phyloP scores from a whole-genome alignment of 1,140 invertebrate species.

The Lordiphosa mommai region DNA sequence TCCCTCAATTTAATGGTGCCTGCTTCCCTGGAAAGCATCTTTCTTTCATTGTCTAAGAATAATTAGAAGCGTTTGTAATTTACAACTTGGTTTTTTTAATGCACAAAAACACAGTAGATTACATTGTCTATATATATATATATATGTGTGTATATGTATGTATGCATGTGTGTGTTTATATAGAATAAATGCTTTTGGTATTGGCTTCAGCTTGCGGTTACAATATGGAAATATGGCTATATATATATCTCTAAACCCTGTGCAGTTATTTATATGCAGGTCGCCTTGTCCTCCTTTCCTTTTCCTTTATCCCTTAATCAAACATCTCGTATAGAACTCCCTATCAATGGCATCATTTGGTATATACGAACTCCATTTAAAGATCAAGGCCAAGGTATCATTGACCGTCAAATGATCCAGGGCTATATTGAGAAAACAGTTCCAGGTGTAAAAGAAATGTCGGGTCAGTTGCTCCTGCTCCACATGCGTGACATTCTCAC shows the following conservation, averaged over 20 bases:
- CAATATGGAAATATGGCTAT: constrained; percentile 25
- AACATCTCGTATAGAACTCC: constrained; percentile 72
- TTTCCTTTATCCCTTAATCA: constrained; percentile 55
- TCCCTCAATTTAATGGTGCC: too few species aligned
- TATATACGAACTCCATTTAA: constrained; percentile 76
- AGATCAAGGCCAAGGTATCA: constrained; percentile 65
- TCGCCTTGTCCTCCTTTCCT: not conserved
- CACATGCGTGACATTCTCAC: constrained; percentile 59
- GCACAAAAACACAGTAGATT: constrained; percentile 37
- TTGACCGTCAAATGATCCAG: constrained; percentile 60
- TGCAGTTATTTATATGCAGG: not conserved
- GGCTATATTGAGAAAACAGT: constrained; percentile 71
- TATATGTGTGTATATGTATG: constrained; percentile 50
- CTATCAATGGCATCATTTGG: constrained; percentile 77
- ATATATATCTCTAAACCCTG: constrained; percentile 6
- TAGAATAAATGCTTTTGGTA: constrained; percentile 75
- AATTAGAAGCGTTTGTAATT: constrained; percentile 1
- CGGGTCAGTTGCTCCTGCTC: constrained; percentile 64
- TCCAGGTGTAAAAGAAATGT: constrained; percentile 77
- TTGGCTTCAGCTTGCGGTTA: constrained; percentile 58
- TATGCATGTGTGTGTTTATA: constrained; percentile 54
- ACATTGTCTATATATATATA: constrained; percentile 22
- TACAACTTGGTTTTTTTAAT: not conserved
- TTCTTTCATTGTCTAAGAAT: too few species aligned
- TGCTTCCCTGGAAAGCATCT: too few species aligned